Conservation (phyloP, 2,113 vertebrate species). For the Trogon melanurus region DNA sequence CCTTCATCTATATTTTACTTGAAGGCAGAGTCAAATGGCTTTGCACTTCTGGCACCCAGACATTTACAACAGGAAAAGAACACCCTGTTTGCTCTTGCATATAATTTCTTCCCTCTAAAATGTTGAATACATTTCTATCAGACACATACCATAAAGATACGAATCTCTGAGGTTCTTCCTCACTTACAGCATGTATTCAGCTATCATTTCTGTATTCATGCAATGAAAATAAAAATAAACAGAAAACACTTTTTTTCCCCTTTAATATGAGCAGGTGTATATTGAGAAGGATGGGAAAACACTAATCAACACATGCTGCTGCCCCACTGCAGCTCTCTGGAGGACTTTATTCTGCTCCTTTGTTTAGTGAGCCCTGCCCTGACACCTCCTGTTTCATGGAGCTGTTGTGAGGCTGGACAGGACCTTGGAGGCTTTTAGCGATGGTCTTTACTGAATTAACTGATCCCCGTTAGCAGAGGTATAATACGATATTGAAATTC, state of each 20-base stretch:
- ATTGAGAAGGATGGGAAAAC: not conserved
- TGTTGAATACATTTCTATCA: not conserved
- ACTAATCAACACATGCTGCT: not conserved
- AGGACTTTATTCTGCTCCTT: not conserved
- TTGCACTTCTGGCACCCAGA: not conserved
- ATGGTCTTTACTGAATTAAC: not conserved
- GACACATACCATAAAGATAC: not conserved
- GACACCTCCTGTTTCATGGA: not conserved
- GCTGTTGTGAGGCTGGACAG: not conserved
- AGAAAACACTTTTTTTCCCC: not conserved
- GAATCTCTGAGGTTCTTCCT: not conserved
- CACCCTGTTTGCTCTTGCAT: rapidly evolving
- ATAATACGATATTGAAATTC: not conserved
- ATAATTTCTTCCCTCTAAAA: not conserved
- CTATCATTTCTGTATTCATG: not conserved
- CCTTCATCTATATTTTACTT: not conserved
- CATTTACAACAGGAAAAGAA: not conserved
- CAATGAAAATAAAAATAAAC: not conserved
- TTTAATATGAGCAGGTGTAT: not conserved
- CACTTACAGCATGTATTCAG: not conserved
- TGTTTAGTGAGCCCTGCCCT: not conserved
- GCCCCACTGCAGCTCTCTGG: not conserved
- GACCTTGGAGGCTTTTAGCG: not conserved
- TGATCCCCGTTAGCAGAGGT: not conserved
- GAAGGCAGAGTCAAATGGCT: not conserved